Base-by-base conservation (phyloP, 2,888 invertebrate genomes). In the Lepetodrilus schrolli region DNA sequence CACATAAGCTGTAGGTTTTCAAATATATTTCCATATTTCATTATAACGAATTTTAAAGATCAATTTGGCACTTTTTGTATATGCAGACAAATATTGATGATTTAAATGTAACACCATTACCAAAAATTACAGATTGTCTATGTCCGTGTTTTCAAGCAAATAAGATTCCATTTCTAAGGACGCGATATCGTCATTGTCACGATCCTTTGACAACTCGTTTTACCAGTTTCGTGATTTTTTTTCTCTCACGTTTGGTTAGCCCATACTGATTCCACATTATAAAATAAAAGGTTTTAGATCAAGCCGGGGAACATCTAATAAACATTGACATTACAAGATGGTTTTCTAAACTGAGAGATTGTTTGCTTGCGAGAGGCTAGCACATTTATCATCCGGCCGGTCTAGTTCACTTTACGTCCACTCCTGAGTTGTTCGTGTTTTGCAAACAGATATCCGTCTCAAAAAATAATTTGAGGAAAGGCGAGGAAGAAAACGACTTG, bases 281-380 rank as follows among this genome's bases (percentile, higher is more conserved):
- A 58, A 58, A 58, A 58, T 58, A 58, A 58, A 58, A 58, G 58
- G 30, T 58, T 58, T 58, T 58, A 58, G 34, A 58, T 58, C 58
- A 58, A 30, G 58, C 30, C 58, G 58, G 58, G n/a, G 58, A n/a
- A 30, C 10, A 58, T 58, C 30, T 58, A 58, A 58, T 58, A 58
- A 58, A 58, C 58, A 58, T 7, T n/a, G 58, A 58, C 58, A 58
- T 23, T n/a, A 30, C 58, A n/a, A 58, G 58, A 17, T 58, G 34
- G 58, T 58, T 58, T 58, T 58, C 58, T 30, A 34, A 58, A 58
- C 58, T 58, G 30, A 58, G 17, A 30, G 58, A 58, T 58, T 30
- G 58, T 58, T 58, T 10, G 58, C 30, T 58, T 58, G 58, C 58
- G 58, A 30, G 58, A 30, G 58, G 17, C 17, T 17, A 10, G 26